phyloP scores from a whole-genome alignment of 2,113 vertebrate species.

The Dromas ardeola region DNA sequence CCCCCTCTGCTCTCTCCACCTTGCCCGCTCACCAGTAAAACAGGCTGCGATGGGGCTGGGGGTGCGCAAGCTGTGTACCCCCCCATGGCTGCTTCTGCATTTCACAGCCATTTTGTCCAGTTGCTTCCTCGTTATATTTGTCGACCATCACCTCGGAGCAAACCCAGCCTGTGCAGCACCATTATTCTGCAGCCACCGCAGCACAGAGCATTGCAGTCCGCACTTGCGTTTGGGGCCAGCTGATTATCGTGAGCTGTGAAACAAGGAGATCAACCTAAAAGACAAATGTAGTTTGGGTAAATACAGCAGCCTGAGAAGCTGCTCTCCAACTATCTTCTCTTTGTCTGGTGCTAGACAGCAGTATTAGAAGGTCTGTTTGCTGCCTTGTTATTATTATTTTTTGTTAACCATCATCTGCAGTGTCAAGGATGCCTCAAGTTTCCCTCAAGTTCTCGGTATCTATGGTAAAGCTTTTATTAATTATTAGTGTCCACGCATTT shows the following conservation, averaged over 20 bases:
- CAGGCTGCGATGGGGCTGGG: background rate
- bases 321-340: background rate
- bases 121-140: background rate
- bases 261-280: background rate
- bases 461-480: background rate
- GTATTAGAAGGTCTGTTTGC: background rate
- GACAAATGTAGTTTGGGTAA: background rate
- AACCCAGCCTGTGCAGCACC: background rate
- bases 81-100: background rate
- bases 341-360: background rate
- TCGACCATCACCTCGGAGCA: background rate
- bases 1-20: background rate
- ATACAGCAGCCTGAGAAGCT: background rate
- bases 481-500: background rate
- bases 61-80: fast-evolving
- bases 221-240: background rate
- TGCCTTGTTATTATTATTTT: background rate
- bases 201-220: background rate
- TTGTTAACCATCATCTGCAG: background rate
- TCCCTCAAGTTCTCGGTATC: background rate
- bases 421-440: background rate
- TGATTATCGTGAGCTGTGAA: background rate
- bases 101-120: background rate
- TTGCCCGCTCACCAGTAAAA: background rate
- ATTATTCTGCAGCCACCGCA: fast-evolving